Evolutionary conservation across 2,888 invertebrate species (phyloP), one percentile per base, ranked within the genome.

Genomic region (Drosophila cognata): DNA sequence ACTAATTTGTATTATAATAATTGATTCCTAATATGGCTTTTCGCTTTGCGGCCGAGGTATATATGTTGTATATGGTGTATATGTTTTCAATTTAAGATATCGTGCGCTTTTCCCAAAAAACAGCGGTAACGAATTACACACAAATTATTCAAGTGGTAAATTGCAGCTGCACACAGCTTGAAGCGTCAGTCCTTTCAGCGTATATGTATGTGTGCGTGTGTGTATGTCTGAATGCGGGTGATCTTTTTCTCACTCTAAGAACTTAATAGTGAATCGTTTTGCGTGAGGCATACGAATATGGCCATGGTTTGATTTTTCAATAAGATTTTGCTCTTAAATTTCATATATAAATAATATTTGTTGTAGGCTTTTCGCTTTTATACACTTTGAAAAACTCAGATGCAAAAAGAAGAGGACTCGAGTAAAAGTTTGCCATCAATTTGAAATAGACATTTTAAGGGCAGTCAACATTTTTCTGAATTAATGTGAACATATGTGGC

Each of bases 401-500:
- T 33, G 16, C 33, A 33, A 35, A 21, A 21, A 33, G 13, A 53
- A 16, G 21, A 10, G 16, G 52, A 8, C 8, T 16, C 21, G 8
- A 25, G 21, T 35, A 35, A 8, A 35, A 53, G 21, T 16, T 35
- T 25, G 52, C 38, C 51, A 73, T 41, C 68, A 52, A 56, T 31
- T 60, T 41, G 6, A 55, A 29, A 56, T 31, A 43, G 43, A 59
- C 38, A 50, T 16, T 33, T 51, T 72, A 25, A 64, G 41, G 50
- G 28, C 36, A 21, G 35, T 25, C 28, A 33, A 31, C 73, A 65
- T 59, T 28, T 53, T 28, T 60, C 25, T 53, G 48, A 48, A 57
- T 69, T 53, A 41, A 58, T 57, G 62, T 50, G 25, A 62, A 52
- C 50, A 28, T 57, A 50, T 50, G 13, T 28, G 33, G 33, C 29